These are phyloP conservation scores for Lacerta viridis DNA, from an alignment of 2,797 vertebrate genomes.

Conservation along the genomic window DNA sequence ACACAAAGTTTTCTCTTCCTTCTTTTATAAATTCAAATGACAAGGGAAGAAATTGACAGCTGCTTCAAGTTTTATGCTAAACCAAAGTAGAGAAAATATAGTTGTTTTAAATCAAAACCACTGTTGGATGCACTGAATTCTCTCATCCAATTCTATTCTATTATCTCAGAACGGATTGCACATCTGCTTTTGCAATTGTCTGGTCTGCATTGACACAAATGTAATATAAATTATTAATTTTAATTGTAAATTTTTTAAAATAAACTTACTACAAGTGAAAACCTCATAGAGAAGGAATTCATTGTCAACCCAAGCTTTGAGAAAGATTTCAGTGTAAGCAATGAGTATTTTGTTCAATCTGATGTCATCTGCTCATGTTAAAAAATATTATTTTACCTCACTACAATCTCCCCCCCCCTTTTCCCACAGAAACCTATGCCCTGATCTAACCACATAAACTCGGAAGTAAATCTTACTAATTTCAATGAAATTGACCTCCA, in stretches of 20 bases:
- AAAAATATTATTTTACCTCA: slow-evolving; percentile 61
- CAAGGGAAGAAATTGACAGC: neutral
- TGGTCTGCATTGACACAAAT: neutral
- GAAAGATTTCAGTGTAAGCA: slow-evolving; percentile 62
- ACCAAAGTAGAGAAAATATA: neutral
- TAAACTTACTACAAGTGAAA: slow-evolving; percentile 54
- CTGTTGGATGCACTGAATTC: neutral
- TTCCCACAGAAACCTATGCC: neutral
- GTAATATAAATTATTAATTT: slow-evolving; percentile 6
- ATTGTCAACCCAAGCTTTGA: slow-evolving; percentile 55
- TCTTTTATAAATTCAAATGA: neutral
- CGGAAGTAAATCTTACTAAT: neutral
- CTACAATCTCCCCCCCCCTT: slow-evolving; percentile 30
- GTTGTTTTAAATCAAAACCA: neutral
- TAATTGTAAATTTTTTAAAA: neutral
- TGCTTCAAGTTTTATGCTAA: neutral
- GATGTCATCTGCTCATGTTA: slow-evolving; percentile 64
- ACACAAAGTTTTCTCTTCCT: neutral
- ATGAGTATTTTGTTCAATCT: slow-evolving; percentile 64
- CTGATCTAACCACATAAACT: neutral
- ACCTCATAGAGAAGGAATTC: slow-evolving; percentile 57
- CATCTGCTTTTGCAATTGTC: neutral
- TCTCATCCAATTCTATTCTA: neutral
- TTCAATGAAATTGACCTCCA: slow-evolving; percentile 1
- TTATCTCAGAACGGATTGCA: neutral